phyloP scores from a whole-genome alignment of 2,888 invertebrate species.

The Nymphalis urticae region DNA sequence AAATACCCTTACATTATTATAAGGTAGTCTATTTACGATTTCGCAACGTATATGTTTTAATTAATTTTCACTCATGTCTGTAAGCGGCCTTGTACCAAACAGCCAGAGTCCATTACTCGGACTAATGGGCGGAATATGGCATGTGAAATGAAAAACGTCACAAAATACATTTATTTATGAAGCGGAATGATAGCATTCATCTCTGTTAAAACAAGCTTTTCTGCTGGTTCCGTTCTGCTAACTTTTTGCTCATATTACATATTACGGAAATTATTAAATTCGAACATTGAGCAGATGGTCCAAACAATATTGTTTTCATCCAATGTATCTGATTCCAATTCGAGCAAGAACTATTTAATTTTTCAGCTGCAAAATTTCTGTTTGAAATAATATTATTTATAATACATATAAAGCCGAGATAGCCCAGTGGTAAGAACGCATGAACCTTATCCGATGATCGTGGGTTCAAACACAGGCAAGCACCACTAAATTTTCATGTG shows the following conservation, averaged over 20 bases:
- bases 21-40: not conserved
- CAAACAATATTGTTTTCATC: no score
- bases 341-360: no score
- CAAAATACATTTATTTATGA: constrained; percentile 31
- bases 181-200: constrained; percentile 24
- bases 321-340: no score
- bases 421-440: no score
- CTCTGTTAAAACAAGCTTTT: constrained; percentile 8
- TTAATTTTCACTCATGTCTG: constrained; percentile 11
- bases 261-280: not conserved
- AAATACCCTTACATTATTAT: no score
- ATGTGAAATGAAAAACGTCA: constrained; percentile 31
- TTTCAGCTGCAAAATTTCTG: no score
- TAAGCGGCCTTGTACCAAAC: constrained; percentile 16
- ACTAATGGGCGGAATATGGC: constrained; percentile 43
- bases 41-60: no score
- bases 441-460: no score
- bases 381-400: no score
- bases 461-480: no score
- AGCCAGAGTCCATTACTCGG: constrained; percentile 43
- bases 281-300: not conserved
- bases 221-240: not conserved
- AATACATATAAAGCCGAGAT: no score
- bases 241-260: not conserved
- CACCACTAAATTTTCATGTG: no score